These are phyloP conservation scores for Biston stratarius DNA, from an alignment of 2,888 invertebrate species.

Conservation along the genomic window DNA sequence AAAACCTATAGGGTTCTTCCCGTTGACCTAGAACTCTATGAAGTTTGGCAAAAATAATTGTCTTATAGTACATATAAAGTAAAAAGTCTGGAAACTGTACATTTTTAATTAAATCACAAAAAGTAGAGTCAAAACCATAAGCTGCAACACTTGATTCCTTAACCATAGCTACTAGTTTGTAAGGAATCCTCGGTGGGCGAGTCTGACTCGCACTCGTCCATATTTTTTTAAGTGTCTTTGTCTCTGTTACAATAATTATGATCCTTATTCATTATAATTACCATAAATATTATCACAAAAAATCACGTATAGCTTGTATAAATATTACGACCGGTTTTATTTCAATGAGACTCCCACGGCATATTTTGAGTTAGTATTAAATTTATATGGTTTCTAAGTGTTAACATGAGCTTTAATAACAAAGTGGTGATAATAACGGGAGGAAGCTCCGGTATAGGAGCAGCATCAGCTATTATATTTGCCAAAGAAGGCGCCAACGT, in stretches of 20 bases:
- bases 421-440: slow-evolving; percentile 60
- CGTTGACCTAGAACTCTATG: no score
- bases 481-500: slow-evolving; percentile 56
- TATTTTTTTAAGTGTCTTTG: background rate
- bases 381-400: background rate
- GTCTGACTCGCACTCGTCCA: no score
- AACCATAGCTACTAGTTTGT: no score
- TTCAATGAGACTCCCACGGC: background rate
- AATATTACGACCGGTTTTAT: background rate
- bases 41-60: no score
- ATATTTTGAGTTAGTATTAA: background rate
- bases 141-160: no score
- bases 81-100: no score
- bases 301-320: background rate
- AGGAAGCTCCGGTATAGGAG: slow-evolving; percentile 59
- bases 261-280: background rate
- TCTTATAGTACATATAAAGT: no score
- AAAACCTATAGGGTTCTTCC: no score
- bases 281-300: background rate
- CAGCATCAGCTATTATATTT: slow-evolving; percentile 50
- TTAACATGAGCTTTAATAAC: slow-evolving; percentile 42
- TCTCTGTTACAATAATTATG: background rate
- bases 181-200: no score
- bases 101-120: no score
- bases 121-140: no score